Evolutionary conservation across 2,888 invertebrate genomes (phyloP), one percentile per base, ranked within the genome.

Genomic region (Aphidoletes aphidimyza): DNA sequence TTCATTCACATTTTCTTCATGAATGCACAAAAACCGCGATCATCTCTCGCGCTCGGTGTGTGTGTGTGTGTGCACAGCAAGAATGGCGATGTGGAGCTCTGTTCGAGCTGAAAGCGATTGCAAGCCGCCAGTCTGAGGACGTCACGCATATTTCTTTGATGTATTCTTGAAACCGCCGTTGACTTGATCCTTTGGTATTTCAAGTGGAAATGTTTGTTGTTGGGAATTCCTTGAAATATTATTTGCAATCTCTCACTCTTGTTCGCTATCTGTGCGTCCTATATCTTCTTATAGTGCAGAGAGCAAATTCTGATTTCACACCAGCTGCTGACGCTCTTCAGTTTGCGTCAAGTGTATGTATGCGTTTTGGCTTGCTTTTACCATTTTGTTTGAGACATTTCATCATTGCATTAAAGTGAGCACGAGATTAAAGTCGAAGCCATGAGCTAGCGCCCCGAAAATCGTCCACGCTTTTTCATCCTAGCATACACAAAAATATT

Each of bases 171-270:
- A 69, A 30, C 14, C 22, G 30, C 30, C 30, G 69, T 34, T 69
- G 14, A 17, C 34, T 69, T n/a, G 30, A 69, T 69, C 69, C 69
- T 69, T 69, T 69, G 69, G 69, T 69, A 69, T 69, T 69, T 69
- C 69, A 69, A 69, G 69, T 69, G 69, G 69, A 69, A 69, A 69
- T 69, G 14, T 30, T 69, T 69, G 69, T 69, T 69, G 69, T 69
- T 69, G 69, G 26, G 26, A 30, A 30, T 69, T 26, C 69, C 8
- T 11, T 69, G 8, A 30, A n/a, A 69, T n/a, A n/a, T n/a, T n/a
- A n/a, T n/a, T n/a, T n/a, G n/a, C n/a, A n/a, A n/a, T n/a, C n/a
- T n/a, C n/a, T n/a, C n/a, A n/a, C n/a, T n/a, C n/a, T n/a, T n/a
- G n/a, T n/a, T n/a, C n/a, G n/a, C n/a, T n/a, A n/a, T n/a, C 34